phyloP scores from a whole-genome alignment of 2,888 invertebrate genomes.

The Corbicula japonica region DNA sequence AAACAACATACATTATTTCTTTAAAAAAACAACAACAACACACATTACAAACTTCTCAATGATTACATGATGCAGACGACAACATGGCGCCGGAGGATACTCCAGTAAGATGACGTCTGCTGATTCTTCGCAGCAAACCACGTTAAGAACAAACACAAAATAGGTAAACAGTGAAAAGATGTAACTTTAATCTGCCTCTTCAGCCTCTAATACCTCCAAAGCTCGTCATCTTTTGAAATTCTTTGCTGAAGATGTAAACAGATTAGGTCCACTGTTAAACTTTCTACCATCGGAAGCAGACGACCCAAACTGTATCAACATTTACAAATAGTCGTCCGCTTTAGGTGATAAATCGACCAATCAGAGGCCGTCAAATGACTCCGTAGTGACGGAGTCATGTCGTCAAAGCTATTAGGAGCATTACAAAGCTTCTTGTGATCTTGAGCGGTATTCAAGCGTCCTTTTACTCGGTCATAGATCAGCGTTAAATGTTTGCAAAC shows the following conservation, averaged over 20 bases:
- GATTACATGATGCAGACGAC: no score
- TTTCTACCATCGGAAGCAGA: constrained; percentile 60
- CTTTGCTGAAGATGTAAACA: constrained; percentile 51
- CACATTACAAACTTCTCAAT: no score
- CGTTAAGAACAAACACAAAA: no score
- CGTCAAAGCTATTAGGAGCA: constrained; percentile 54
- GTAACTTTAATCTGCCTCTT: constrained; percentile 39
- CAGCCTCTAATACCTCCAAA: constrained; percentile 45
- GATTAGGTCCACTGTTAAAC: constrained; percentile 52
- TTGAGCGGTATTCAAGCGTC: constrained; percentile 12
- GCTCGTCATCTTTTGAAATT: constrained; percentile 57
- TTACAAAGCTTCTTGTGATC: constrained; percentile 26
- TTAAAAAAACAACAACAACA: no score
- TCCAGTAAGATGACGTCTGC: no score
- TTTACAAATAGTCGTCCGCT: constrained; percentile 64
- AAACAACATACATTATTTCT: no score
- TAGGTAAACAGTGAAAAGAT: constrained; percentile 31
- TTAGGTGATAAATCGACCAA: constrained; percentile 63
- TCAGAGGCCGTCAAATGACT: constrained; percentile 51
- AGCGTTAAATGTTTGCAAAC: neutral
- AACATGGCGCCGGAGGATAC: no score
- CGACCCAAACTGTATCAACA: constrained; percentile 64
- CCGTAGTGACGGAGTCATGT: constrained; percentile 46
- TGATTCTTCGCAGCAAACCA: no score
- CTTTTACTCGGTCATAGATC: constrained; percentile 37